A percentile compares a stretch with the other conserved stretches of the same genome.
phyloP scores from a whole-genome alignment of 2,797 vertebrate species.

The Lepidocolaptes lacrymiger region DNA sequence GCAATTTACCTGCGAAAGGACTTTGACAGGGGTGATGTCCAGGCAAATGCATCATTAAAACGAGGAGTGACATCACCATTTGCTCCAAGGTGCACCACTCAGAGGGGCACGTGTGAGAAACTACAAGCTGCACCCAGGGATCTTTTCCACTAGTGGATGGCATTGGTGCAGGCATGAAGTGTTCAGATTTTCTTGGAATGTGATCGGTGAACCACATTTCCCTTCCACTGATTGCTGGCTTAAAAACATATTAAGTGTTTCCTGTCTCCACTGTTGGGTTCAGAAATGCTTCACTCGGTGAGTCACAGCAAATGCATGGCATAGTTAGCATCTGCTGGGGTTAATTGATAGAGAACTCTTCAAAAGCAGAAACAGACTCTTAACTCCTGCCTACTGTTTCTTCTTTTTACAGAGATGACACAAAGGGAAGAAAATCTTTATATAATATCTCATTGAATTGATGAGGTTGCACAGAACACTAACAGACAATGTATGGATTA shows the following conservation, averaged over 20 bases:
- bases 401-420: background rate
- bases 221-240: background rate
- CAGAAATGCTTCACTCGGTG: background rate
- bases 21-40: background rate
- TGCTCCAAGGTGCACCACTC: too few species aligned
- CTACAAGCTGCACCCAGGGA: background rate
- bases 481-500: background rate
- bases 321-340: background rate
- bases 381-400: background rate
- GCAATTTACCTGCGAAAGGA: background rate
- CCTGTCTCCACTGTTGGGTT: background rate
- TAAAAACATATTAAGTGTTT: background rate
- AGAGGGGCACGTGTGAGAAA: background rate
- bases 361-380: background rate
- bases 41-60: background rate
- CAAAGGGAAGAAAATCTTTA: background rate
- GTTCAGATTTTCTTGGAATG: background rate
- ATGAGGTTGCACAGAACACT: background rate
- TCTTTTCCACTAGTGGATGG: background rate
- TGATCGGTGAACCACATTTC: background rate
- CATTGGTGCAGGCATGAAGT: background rate
- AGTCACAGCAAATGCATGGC: background rate
- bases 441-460: background rate
- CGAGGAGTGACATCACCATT: background rate
- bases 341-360: conserved; percentile 17